Conservation (phyloP, 1,140 invertebrate genomes). For the Cylas formicarius region DNA sequence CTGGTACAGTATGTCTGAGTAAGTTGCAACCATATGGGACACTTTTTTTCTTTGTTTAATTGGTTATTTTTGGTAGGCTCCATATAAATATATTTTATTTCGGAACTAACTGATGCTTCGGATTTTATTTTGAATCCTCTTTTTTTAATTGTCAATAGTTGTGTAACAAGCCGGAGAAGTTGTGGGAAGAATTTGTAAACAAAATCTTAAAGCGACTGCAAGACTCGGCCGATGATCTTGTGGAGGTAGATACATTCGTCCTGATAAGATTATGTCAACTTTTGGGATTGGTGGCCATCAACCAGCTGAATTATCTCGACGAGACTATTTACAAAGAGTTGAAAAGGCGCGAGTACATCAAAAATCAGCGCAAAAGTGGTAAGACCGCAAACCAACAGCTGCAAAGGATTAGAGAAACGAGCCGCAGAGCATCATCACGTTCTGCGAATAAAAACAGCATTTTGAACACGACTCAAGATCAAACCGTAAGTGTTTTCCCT, state of each 20-base stretch:
- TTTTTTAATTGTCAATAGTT: constrained; percentile 31
- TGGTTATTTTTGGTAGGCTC: not conserved
- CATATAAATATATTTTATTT: not conserved
- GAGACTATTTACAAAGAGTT: constrained; percentile 36
- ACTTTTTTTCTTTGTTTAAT: not conserved
- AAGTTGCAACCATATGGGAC: too few relatives aligned
- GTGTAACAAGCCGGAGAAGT: constrained; percentile 31
- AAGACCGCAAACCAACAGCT: constrained; percentile 21
- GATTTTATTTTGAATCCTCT: too few relatives aligned
- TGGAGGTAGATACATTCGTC: constrained; percentile 15
- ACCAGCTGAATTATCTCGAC: constrained; percentile 32
- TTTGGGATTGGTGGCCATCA: constrained; percentile 31
- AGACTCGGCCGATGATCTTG: constrained; percentile 3
- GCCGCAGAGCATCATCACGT: too few relatives aligned
- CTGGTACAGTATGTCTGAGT: too few relatives aligned
- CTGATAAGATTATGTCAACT: constrained; percentile 28
- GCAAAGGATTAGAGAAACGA: too few relatives aligned
- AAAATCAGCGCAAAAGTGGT: constrained; percentile 14
- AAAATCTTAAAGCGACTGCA: constrained; percentile 17
- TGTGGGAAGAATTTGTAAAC: constrained; percentile 27
- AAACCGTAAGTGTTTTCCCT: too few relatives aligned
- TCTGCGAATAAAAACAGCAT: too few relatives aligned
- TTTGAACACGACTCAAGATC: too few relatives aligned
- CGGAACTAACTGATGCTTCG: too few relatives aligned
- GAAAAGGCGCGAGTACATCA: constrained; percentile 31